Evolutionary conservation across 2,797 vertebrate genomes (phyloP).

Genomic region (Siniperca undulata): DNA sequence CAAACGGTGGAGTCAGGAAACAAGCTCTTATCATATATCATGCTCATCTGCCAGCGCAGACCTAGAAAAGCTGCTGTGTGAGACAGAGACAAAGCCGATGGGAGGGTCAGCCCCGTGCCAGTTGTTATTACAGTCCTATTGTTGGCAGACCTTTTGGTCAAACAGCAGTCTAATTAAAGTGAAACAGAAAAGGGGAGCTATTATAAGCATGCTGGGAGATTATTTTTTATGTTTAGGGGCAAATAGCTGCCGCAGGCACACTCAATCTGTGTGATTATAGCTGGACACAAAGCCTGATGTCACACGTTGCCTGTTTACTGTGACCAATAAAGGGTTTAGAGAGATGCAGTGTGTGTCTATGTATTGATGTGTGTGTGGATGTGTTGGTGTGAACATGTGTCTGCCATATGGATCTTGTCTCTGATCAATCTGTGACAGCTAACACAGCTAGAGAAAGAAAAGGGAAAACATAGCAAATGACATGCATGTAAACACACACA

Average conservation of each 20-base stretch:
- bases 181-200: constrained; percentile 56
- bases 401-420: constrained; percentile 25
- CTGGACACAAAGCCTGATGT: constrained; percentile 39
- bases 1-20: constrained; percentile 51
- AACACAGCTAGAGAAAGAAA: background rate
- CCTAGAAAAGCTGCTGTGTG: constrained; percentile 53
- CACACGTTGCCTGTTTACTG: constrained; percentile 22
- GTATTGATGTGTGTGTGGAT: background rate
- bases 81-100: constrained; percentile 49
- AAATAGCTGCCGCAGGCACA: constrained; percentile 35
- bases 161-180: constrained; percentile 72
- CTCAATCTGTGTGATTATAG: constrained; percentile 43
- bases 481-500: constrained; percentile 28
- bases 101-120: constrained; percentile 53
- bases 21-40: constrained; percentile 69
- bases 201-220: constrained; percentile 46
- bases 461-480: constrained; percentile 22
- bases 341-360: background rate
- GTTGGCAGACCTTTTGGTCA: constrained; percentile 59
- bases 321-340: constrained; percentile 12
- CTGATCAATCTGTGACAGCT: constrained; percentile 6
- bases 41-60: constrained; percentile 58
- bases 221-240: constrained; percentile 51
- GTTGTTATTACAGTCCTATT: constrained; percentile 67
- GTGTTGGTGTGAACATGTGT: constrained; percentile 7